Evolutionary conservation across 2,888 invertebrate genomes (phyloP).

Genomic region (Sphinx pinastri): DNA sequence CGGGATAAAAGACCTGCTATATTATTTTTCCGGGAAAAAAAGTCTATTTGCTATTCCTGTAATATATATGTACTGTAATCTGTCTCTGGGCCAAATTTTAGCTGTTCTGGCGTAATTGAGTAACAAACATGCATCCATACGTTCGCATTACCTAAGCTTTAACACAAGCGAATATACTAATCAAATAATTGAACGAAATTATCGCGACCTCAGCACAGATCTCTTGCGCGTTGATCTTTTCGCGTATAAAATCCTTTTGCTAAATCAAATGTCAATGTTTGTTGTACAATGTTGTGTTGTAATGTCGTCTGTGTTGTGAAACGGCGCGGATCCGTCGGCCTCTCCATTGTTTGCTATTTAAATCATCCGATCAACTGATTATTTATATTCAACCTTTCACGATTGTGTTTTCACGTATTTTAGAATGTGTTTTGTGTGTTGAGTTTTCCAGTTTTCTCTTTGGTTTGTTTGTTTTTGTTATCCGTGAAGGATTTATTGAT

Average conservation of each 20-base stretch:
- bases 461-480: background rate
- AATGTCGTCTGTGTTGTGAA: slow-evolving; percentile 38
- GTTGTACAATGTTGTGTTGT: slow-evolving; percentile 38
- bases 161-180: slow-evolving; percentile 36
- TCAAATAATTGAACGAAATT: slow-evolving; percentile 48
- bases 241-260: slow-evolving; percentile 46
- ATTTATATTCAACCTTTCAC: slow-evolving; percentile 78
- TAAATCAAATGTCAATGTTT: slow-evolving; percentile 66
- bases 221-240: slow-evolving; percentile 29
- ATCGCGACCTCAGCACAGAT: slow-evolving; percentile 33
- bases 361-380: slow-evolving; percentile 75
- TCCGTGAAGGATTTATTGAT: background rate
- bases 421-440: slow-evolving; percentile 9
- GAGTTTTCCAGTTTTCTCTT: slow-evolving; percentile 15
- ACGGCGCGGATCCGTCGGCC: slow-evolving; percentile 36
- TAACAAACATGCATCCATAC: too few relatives aligned
- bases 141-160: too few relatives aligned
- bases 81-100: too few relatives aligned
- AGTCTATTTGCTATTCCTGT: too few relatives aligned
- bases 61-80: too few relatives aligned
- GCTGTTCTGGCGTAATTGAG: too few relatives aligned
- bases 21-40: too few relatives aligned
- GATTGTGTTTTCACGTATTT: slow-evolving; percentile 54
- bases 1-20: too few relatives aligned
- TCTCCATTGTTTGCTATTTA: slow-evolving; percentile 76